Evolutionary conservation across 2,888 invertebrate genomes (phyloP).

Genomic region (Formica aserva): DNA sequence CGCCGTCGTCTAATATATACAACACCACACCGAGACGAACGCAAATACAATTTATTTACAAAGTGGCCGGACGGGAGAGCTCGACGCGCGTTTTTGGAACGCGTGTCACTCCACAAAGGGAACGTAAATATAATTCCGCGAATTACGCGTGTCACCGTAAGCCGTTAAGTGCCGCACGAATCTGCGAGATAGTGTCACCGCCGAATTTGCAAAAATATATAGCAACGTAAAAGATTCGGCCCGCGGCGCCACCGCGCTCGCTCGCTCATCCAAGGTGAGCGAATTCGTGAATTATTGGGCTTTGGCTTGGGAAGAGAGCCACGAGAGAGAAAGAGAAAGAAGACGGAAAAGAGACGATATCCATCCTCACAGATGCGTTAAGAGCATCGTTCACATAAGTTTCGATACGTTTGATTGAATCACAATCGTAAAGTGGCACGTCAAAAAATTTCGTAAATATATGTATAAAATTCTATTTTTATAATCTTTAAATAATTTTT

Average conservation of each 20-base stretch:
- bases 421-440: neutral
- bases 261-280: slow-evolving; percentile 41
- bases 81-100: slow-evolving; percentile 53
- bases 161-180: slow-evolving; percentile 50
- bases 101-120: slow-evolving; percentile 42
- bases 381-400: neutral
- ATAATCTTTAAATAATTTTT: neutral
- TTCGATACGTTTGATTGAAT: neutral
- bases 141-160: slow-evolving; percentile 53
- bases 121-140: slow-evolving; percentile 45
- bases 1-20: slow-evolving; percentile 4
- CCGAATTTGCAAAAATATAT: slow-evolving; percentile 57
- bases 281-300: slow-evolving; percentile 45
- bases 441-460: neutral
- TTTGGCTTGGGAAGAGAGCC: slow-evolving; percentile 18
- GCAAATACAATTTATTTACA: slow-evolving; percentile 47
- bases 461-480: neutral
- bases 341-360: neutral
- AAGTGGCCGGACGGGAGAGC: slow-evolving; percentile 33
- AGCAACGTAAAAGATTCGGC: slow-evolving; percentile 50
- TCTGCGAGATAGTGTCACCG: slow-evolving; percentile 58
- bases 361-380: neutral
- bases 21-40: neutral
- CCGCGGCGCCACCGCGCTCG: slow-evolving; percentile 46
- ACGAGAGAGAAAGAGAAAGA: neutral